phyloP scores from a whole-genome alignment of 2,113 vertebrate species.

The Entelurus aequoreus region DNA sequence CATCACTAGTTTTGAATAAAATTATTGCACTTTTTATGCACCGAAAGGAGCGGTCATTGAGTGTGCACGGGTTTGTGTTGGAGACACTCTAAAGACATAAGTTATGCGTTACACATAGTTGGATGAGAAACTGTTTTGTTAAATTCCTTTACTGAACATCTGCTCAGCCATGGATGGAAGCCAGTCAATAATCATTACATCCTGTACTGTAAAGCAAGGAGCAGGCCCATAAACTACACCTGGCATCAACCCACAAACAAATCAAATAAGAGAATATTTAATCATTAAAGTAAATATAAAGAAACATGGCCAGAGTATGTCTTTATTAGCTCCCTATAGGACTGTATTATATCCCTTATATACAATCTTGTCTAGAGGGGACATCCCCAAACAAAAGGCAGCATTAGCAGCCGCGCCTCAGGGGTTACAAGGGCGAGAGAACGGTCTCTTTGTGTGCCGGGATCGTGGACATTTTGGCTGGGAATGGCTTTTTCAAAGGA shows the following conservation, averaged over 20 bases:
- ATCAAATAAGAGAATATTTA: constrained; percentile 15
- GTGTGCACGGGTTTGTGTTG: background rate
- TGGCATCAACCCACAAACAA: constrained; percentile 18
- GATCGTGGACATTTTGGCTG: constrained; percentile 32
- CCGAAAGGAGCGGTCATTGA: background rate
- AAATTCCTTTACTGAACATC: constrained; percentile 33
- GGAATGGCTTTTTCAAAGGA: constrained; percentile 50
- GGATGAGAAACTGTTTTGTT: constrained; percentile 13
- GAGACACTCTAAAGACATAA: background rate
- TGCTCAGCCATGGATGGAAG: constrained; percentile 21
- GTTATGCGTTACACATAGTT: constrained; percentile 7
- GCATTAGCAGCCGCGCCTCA: constrained; percentile 31
- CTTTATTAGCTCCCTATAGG: background rate
- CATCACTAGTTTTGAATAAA: no score
- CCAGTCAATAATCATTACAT: constrained; percentile 14
- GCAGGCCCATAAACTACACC: constrained; percentile 24
- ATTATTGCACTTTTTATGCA: background rate
- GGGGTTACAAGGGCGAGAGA: constrained; percentile 44
- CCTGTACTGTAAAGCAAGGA: constrained; percentile 15
- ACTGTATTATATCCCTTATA: constrained; percentile 4
- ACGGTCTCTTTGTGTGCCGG: constrained; percentile 63
- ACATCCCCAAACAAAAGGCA: constrained; percentile 18
- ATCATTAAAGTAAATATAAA: constrained; percentile 10
- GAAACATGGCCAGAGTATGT: constrained; percentile 13
- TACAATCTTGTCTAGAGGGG: constrained; percentile 14